Conservation (phyloP, 2,888 invertebrate species). For the Xestia sexstrigata region DNA sequence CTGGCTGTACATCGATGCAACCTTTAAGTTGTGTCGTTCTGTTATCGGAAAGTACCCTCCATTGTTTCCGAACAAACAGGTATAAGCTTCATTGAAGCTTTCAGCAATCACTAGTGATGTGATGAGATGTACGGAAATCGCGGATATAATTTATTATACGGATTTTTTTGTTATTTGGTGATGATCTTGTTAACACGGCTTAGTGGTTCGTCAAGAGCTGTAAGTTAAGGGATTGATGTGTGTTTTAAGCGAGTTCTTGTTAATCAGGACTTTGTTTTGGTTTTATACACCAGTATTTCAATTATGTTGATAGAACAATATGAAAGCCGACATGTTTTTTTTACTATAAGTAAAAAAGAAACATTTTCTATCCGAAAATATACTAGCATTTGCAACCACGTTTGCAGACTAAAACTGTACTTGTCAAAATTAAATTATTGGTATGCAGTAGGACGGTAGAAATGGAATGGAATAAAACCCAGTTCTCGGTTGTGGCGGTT, state of each 20-base stretch:
- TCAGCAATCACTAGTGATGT: slow-evolving; percentile 48
- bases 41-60: neutral
- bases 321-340: too few relatives aligned
- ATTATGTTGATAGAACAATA: too few relatives aligned
- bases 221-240: neutral
- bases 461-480: neutral
- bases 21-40: slow-evolving; percentile 12
- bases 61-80: slow-evolving; percentile 55
- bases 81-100: slow-evolving; percentile 50
- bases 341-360: too few relatives aligned
- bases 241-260: neutral
- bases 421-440: neutral
- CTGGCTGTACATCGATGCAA: neutral
- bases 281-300: neutral
- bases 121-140: slow-evolving; percentile 23
- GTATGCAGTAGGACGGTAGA: neutral
- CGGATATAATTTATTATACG: neutral
- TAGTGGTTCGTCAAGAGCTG: neutral
- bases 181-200: neutral
- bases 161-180: neutral
- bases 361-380: too few relatives aligned
- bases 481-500: too few relatives aligned
- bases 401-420: neutral
- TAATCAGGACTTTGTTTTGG: neutral
- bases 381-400: neutral